phyloP scores from a whole-genome alignment of 2,888 invertebrate genomes.

The Stictocephala bisonia region DNA sequence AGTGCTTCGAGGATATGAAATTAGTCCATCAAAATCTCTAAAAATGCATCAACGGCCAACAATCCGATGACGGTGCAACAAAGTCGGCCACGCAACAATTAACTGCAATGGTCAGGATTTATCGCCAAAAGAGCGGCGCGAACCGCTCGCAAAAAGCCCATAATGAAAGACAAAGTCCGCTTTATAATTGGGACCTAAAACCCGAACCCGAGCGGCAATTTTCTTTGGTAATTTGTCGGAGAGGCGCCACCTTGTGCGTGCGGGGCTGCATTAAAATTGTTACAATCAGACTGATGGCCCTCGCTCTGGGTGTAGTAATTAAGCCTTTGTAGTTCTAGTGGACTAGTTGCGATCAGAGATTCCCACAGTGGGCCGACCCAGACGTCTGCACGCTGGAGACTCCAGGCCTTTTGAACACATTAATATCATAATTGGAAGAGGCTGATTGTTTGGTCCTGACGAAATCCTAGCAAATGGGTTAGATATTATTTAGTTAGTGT shows the following conservation, averaged over 20 bases:
- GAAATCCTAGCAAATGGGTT: too few species aligned
- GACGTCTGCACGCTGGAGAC: too few species aligned
- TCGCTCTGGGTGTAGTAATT: constrained; percentile 33
- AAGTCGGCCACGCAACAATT: too few species aligned
- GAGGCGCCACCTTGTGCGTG: constrained; percentile 42
- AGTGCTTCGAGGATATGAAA: too few species aligned
- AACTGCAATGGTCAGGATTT: constrained; percentile 31
- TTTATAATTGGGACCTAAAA: constrained; percentile 35
- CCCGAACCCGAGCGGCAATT: constrained; percentile 38
- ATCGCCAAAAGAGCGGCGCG: constrained; percentile 27
- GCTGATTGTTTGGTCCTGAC: too few species aligned
- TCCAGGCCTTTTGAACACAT: too few species aligned
- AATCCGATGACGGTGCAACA: constrained; percentile 5
- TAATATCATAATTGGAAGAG: too few species aligned
- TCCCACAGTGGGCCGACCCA: constrained; percentile 33
- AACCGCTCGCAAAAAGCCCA: constrained; percentile 33
- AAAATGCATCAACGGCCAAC: too few species aligned
- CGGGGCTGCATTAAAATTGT: constrained; percentile 45
- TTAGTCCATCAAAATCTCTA: too few species aligned
- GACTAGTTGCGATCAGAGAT: constrained; percentile 17
- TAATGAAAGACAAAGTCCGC: constrained; percentile 41
- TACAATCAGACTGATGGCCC: constrained; percentile 39
- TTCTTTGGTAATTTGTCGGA: constrained; percentile 48
- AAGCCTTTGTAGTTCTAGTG: neutral
- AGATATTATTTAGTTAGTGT: too few species aligned